A percentile compares a stretch with the other conserved stretches of the same genome.
Evolutionary conservation across 2,113 vertebrate species (phyloP).

Genomic region (Sula dactylatra): DNA sequence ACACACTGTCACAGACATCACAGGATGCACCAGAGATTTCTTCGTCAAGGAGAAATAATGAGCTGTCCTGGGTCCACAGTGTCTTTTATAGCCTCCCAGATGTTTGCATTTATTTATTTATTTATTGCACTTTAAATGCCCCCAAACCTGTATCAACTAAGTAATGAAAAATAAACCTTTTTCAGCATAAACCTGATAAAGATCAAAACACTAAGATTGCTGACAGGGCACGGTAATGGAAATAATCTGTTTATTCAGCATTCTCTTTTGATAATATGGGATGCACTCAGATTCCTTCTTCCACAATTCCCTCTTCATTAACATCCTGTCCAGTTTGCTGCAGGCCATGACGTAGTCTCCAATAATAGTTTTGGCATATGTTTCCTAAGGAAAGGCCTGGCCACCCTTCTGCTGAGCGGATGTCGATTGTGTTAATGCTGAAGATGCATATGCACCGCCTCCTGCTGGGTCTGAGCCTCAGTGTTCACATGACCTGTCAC

Average conservation of each 20-base stretch:
- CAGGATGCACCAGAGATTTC: slow-evolving; percentile 15
- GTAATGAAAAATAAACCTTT: slow-evolving; percentile 36
- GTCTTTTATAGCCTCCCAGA: slow-evolving; percentile 1
- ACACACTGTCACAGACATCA: slow-evolving; percentile 54
- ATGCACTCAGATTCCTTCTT: not conserved
- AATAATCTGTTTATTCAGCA: slow-evolving; percentile 37
- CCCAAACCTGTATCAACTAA: not conserved
- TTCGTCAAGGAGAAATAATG: slow-evolving; percentile 57
- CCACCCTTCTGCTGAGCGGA: slow-evolving; percentile 31
- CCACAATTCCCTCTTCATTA: slow-evolving; percentile 28
- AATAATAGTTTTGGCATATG: slow-evolving; percentile 61
- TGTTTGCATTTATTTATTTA: not conserved
- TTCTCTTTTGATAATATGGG: not conserved
- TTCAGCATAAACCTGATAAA: slow-evolving; percentile 38
- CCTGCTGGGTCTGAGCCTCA: slow-evolving; percentile 37
- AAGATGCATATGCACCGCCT: slow-evolving; percentile 23
- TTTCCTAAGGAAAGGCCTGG: slow-evolving; percentile 56
- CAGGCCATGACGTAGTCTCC: slow-evolving; percentile 37
- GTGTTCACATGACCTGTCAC: slow-evolving; percentile 33
- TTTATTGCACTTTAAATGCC: not conserved
- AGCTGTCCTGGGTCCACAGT: slow-evolving; percentile 33
- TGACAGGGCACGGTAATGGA: slow-evolving; percentile 4
- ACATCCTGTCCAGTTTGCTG: slow-evolving; percentile 38
- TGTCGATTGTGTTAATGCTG: slow-evolving; percentile 46
- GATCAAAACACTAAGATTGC: slow-evolving; percentile 18